Conservation (phyloP, 2,113 vertebrate species). For the Nicator chloris region DNA sequence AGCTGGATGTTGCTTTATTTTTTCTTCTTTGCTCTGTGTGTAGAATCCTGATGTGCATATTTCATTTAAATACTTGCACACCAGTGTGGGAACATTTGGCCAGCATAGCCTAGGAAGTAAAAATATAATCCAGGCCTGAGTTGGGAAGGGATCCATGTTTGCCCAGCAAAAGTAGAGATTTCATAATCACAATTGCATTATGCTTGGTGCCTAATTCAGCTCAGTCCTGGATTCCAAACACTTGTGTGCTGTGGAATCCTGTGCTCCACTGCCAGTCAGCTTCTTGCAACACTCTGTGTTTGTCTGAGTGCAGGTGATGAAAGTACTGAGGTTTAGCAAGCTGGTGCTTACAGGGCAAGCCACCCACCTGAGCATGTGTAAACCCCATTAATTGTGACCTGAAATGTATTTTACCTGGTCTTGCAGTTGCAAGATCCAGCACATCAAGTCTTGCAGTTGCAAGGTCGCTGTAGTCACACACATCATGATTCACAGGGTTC, state of each 20-base stretch:
- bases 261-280: background rate
- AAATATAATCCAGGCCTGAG: conserved; percentile 11
- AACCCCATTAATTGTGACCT: background rate
- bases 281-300: background rate
- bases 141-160: background rate
- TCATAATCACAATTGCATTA: conserved; percentile 8
- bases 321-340: conserved; percentile 7
- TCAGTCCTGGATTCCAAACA: background rate
- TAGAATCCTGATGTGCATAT: background rate
- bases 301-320: background rate
- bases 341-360: background rate
- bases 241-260: background rate
- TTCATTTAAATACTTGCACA: background rate
- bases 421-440: background rate
- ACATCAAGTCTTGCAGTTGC: background rate
- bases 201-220: background rate
- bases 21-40: background rate
- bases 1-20: background rate
- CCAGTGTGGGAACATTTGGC: conserved; percentile 1
- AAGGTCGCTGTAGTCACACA: background rate
- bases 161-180: background rate
- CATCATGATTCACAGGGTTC: background rate
- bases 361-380: background rate
- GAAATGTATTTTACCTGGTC: background rate
- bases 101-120: background rate